Evolutionary conservation across 2,888 invertebrate species (phyloP).

Genomic region (Mythimna impura): DNA sequence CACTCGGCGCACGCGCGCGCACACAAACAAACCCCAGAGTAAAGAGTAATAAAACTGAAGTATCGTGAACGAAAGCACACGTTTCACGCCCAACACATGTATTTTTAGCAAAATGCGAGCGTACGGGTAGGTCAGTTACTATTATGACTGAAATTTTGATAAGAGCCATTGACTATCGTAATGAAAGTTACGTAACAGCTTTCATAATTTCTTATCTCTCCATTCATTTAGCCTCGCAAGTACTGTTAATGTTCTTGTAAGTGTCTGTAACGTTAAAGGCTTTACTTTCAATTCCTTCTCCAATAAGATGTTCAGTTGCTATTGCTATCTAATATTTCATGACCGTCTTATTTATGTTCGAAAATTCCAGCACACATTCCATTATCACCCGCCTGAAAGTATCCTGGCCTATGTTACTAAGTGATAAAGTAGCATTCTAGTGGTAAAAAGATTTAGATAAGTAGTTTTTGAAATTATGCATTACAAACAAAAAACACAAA

Average conservation of each 20-base stretch:
- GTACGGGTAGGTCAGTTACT: constrained; percentile 88
- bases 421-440: too few species aligned
- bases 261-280: constrained; percentile 2
- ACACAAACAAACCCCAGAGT: constrained; percentile 70
- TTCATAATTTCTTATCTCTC: constrained; percentile 65
- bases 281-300: constrained; percentile 1
- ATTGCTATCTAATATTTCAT: background rate
- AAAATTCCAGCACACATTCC: constrained; percentile 18
- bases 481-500: too few species aligned
- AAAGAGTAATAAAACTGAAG: constrained; percentile 76
- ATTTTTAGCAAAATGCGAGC: constrained; percentile 85
- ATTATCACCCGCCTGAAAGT: constrained; percentile 2
- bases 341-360: background rate
- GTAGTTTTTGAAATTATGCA: too few species aligned
- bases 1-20: constrained; percentile 68
- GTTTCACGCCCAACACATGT: constrained; percentile 76
- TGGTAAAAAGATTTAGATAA: background rate
- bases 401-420: too few species aligned
- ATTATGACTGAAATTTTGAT: constrained; percentile 83
- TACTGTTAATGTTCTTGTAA: constrained; percentile 13
- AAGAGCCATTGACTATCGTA: constrained; percentile 70
- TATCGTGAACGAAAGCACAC: constrained; percentile 84
- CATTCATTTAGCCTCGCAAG: constrained; percentile 53
- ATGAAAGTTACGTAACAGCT: constrained; percentile 66
- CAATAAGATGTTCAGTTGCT: background rate